A percentile compares a stretch with the other conserved stretches of the same genome.
These are phyloP conservation scores for Rhizoglyphus robini DNA, from an alignment of 1,140 invertebrate genomes.

Conservation along the genomic window DNA sequence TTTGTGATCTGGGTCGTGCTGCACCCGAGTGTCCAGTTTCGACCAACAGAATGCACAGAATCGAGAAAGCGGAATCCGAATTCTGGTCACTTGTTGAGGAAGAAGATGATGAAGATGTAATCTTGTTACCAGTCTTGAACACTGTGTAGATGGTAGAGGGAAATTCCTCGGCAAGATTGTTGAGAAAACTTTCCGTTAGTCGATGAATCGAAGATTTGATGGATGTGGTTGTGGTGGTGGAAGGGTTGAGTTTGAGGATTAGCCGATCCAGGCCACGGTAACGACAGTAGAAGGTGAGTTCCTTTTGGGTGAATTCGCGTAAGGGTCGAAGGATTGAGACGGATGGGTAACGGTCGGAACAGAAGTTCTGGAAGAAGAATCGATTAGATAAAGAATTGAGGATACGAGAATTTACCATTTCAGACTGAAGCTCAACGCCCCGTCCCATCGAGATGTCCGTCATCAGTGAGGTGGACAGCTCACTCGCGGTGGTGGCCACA, in stretches of 20 bases:
- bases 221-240: slow-evolving; percentile 8
- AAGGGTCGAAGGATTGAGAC: slow-evolving; percentile 50
- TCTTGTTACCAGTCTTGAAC: slow-evolving; percentile 29
- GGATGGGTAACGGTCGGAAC: slow-evolving; percentile 40
- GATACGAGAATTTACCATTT: slow-evolving; percentile 41
- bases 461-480: slow-evolving; percentile 50
- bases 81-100: not conserved
- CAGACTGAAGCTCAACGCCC: slow-evolving; percentile 52
- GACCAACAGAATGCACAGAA: not conserved
- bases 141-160: slow-evolving; percentile 62
- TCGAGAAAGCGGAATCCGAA: not conserved
- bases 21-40: slow-evolving; percentile 7
- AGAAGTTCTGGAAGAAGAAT: slow-evolving; percentile 43
- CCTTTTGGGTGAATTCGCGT: slow-evolving; percentile 55
- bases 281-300: slow-evolving; percentile 49
- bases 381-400: slow-evolving; percentile 15
- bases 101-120: slow-evolving; percentile 17
- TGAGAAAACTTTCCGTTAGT: slow-evolving; percentile 53
- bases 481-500: slow-evolving; percentile 48
- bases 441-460: slow-evolving; percentile 54
- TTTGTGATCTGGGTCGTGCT: slow-evolving; percentile 5
- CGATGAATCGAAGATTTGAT: slow-evolving; percentile 42
- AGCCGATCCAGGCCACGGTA: slow-evolving; percentile 39
- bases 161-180: slow-evolving; percentile 52
- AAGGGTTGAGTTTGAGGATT: slow-evolving; percentile 26